Conservation (phyloP, 1,140 invertebrate species). For the Carposina sasakii region DNA sequence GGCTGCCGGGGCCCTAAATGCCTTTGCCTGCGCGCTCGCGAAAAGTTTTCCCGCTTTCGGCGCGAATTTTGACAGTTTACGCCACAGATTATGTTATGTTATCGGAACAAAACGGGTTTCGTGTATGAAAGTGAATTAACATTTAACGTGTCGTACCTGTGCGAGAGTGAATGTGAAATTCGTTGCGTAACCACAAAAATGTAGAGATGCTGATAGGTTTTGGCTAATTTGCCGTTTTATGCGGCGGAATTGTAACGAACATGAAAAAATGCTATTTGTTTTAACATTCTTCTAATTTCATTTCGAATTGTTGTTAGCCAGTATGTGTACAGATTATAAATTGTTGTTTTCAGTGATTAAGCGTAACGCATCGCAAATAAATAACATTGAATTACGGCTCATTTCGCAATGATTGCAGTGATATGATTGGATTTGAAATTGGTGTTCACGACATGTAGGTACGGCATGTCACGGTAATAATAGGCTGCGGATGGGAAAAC, state of each 20-base stretch:
- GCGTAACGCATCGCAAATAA: too few species aligned
- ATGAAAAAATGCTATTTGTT: too few species aligned
- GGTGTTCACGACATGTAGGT: conserved; percentile 11
- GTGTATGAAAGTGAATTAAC: conserved; percentile 63
- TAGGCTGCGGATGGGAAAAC: conserved; percentile 19
- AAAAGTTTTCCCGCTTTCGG: too few species aligned
- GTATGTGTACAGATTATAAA: too few species aligned
- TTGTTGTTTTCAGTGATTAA: too few species aligned
- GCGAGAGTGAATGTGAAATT: conserved; percentile 64
- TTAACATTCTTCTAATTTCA: too few species aligned
- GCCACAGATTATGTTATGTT: conserved; percentile 28
- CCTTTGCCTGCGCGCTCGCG: too few species aligned
- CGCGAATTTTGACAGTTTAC: conserved; percentile 41
- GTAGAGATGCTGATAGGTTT: too few species aligned
- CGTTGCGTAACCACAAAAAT: conserved; percentile 51
- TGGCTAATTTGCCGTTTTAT: too few species aligned
- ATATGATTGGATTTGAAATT: conserved; percentile 9
- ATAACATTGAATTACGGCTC: conserved; percentile 22
- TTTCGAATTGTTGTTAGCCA: too few species aligned
- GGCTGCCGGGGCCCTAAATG: too few species aligned
- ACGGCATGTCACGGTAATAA: conserved; percentile 19
- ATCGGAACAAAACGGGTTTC: conserved; percentile 37
- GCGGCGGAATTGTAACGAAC: too few species aligned
- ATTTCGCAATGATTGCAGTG: conserved; percentile 21
- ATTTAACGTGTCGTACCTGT: conserved; percentile 43